Conservation (phyloP, 1,140 invertebrate species). For the Drosophila mauritiana region DNA sequence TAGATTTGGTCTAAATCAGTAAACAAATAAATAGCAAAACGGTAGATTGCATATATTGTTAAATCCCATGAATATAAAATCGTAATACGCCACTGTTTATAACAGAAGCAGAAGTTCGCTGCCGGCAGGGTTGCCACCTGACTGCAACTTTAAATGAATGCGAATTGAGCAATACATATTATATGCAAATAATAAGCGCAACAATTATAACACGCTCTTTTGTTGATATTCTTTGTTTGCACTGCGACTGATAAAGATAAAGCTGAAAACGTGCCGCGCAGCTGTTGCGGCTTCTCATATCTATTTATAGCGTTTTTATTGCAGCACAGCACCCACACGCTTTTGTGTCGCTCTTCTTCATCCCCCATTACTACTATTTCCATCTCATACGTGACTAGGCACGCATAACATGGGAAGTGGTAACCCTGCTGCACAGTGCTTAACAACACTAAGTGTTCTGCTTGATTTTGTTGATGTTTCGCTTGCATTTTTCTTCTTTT, state of each 20-base stretch:
- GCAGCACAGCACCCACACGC: conserved; percentile 25
- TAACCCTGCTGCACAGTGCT: conserved; percentile 18
- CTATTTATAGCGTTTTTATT: conserved; percentile 42
- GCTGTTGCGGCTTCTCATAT: conserved; percentile 21
- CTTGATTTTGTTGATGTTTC: conserved; percentile 11
- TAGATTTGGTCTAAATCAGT: too few relatives aligned
- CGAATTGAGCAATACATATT: conserved; percentile 13
- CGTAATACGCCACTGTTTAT: background rate
- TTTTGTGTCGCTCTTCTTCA: background rate
- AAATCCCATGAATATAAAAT: background rate
- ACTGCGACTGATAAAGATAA: conserved; percentile 32
- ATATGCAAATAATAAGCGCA: conserved; percentile 3
- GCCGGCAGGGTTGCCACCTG: conserved; percentile 58
- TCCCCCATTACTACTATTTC: background rate
- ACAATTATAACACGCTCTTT: conserved; percentile 16
- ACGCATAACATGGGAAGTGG: conserved; percentile 11
- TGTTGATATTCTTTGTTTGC: conserved; percentile 47
- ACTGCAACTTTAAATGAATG: conserved; percentile 28
- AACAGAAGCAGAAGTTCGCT: background rate
- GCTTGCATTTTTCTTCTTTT: conserved; percentile 22
- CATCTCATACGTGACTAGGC: conserved; percentile 53
- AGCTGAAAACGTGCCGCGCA: conserved; percentile 37
- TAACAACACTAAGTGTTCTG: conserved; percentile 38
- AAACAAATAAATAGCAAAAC: too few relatives aligned
- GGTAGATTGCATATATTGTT: conserved; percentile 3